phyloP scores from a whole-genome alignment of 2,113 vertebrate species.

The Amblyornis subalaris region DNA sequence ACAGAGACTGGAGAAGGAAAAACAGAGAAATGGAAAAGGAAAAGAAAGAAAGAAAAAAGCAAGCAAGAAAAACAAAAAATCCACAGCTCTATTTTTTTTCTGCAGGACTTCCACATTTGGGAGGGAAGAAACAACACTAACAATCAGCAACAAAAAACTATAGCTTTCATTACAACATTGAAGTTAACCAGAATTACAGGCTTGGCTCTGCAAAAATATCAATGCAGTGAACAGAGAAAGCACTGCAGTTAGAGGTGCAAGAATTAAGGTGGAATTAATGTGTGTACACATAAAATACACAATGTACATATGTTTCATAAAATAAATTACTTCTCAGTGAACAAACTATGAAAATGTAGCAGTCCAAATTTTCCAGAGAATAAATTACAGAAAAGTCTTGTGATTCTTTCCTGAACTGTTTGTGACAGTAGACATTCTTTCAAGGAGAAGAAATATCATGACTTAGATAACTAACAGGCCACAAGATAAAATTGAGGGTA shows the following conservation, averaged over 20 bases:
- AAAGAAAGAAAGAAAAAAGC: background rate
- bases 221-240: background rate
- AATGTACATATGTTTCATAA: background rate
- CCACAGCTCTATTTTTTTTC: background rate
- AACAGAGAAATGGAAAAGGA: background rate
- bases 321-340: background rate
- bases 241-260: background rate
- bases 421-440: accelerated
- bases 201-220: background rate
- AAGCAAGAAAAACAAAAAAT: background rate
- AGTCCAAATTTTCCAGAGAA: background rate
- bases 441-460: background rate
- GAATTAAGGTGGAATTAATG: background rate
- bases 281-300: background rate
- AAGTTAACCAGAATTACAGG: background rate
- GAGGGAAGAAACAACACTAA: background rate
- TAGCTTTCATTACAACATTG: background rate
- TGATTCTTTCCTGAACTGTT: background rate
- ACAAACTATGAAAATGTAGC: background rate
- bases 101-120: background rate
- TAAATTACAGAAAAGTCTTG: background rate
- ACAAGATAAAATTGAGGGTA: background rate
- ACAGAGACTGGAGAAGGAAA: background rate
- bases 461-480: background rate
- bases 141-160: background rate